Conservation (phyloP, 1,140 invertebrate species). For the Brachystomella parvula region DNA sequence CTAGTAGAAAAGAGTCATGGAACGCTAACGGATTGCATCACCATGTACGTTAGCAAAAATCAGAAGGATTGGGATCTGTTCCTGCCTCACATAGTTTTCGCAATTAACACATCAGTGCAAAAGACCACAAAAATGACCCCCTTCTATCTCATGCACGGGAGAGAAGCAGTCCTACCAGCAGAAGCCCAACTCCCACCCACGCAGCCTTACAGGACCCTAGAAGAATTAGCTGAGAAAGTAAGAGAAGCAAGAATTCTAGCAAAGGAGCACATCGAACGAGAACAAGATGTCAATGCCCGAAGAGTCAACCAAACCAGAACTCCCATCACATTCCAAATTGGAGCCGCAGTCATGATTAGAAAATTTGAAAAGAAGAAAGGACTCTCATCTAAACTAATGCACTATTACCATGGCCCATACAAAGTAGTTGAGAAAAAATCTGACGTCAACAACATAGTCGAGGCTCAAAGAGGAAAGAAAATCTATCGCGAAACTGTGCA, state of each 20-base stretch:
- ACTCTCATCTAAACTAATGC: too few relatives aligned
- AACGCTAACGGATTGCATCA: neutral
- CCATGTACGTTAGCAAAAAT: conserved; percentile 37
- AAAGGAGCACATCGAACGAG: too few relatives aligned
- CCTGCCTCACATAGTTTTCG: conserved; percentile 37
- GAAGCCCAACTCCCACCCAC: conserved; percentile 21
- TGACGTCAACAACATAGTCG: neutral
- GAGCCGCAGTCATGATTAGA: neutral
- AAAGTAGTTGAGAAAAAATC: neutral
- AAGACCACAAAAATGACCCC: too few relatives aligned
- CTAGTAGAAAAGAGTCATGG: too few relatives aligned
- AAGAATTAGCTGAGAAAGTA: neutral
- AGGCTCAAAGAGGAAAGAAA: neutral
- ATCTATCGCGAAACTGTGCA: too few relatives aligned
- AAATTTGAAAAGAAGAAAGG: neutral
- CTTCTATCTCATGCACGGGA: conserved; percentile 37
- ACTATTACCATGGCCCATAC: neutral
- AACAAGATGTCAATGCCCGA: too few relatives aligned
- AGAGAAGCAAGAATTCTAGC: neutral
- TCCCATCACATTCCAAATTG: neutral
- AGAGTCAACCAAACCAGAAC: neutral
- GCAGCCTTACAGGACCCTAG: neutral
- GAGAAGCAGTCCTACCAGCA: conserved; percentile 26
- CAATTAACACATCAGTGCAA: conserved; percentile 37
- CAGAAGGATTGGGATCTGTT: too few relatives aligned